These are phyloP conservation scores for Lasioglossum malachurum DNA, from an alignment of 2,888 invertebrate genomes.

Conservation along the genomic window DNA sequence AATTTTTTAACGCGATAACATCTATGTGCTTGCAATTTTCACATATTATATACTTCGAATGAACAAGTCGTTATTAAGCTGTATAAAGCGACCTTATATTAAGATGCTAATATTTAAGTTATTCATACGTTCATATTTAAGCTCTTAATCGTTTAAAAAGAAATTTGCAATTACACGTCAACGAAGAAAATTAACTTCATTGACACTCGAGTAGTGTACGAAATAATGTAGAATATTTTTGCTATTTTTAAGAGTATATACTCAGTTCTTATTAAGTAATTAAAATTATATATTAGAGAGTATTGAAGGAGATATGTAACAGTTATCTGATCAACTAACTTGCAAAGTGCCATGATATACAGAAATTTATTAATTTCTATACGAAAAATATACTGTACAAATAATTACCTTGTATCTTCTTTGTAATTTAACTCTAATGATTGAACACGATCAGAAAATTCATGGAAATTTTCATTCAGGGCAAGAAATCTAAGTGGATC, in stretches of 20 bases:
- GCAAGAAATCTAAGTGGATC: background rate
- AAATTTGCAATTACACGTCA: slow-evolving; percentile 5
- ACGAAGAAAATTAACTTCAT: background rate
- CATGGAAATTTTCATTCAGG: background rate
- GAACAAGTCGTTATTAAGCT: background rate
- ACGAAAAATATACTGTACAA: background rate
- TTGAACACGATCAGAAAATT: background rate
- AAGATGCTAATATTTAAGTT: background rate
- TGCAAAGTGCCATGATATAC: slow-evolving; percentile 41
- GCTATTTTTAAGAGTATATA: background rate
- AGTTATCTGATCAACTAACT: background rate
- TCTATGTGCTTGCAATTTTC: slow-evolving; percentile 1
- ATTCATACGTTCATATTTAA: background rate
- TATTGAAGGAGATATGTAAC: background rate
- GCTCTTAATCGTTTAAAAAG: background rate
- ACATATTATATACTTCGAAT: slow-evolving; percentile 6
- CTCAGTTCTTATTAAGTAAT: background rate
- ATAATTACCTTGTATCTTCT: background rate
- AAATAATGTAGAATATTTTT: background rate
- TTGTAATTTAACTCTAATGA: background rate
- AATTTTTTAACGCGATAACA: background rate
- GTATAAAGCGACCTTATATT: background rate
- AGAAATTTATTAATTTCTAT: background rate
- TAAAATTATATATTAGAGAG: background rate
- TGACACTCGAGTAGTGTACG: background rate